Conservation (phyloP, 1,140 invertebrate species). For the Oryzaephilus surinamensis region DNA sequence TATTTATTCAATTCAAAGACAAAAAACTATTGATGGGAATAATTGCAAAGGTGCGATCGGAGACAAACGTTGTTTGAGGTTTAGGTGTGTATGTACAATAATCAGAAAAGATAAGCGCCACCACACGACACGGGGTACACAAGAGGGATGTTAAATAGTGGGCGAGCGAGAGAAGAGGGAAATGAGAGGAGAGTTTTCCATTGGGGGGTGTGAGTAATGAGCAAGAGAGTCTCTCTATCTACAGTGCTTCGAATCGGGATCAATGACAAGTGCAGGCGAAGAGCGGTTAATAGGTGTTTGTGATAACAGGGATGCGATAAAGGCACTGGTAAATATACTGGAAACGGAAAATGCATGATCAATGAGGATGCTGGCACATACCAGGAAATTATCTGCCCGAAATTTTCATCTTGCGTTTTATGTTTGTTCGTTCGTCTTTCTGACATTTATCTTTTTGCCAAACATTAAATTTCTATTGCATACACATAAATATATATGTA, state of each 20-base stretch:
- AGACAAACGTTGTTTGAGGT: no score
- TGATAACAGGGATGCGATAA: slow-evolving; percentile 36
- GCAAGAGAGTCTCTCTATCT: slow-evolving; percentile 35
- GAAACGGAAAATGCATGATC: slow-evolving; percentile 38
- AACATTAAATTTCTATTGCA: no score
- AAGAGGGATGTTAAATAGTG: slow-evolving; percentile 25
- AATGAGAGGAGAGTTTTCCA: slow-evolving; percentile 21
- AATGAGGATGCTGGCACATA: slow-evolving; percentile 33
- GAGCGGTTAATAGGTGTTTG: slow-evolving; percentile 38
- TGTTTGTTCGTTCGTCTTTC: slow-evolving; percentile 22
- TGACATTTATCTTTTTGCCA: no score
- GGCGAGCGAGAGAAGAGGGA: slow-evolving; percentile 15
- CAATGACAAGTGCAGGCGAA: slow-evolving; percentile 38
- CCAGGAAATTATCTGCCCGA: slow-evolving; percentile 33
- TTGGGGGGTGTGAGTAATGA: slow-evolving; percentile 34
- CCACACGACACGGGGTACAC: no score
- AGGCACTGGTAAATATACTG: slow-evolving; percentile 34
- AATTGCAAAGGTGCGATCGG: no score
- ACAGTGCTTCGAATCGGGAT: slow-evolving; percentile 32
- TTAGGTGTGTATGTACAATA: no score
- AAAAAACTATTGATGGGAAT: no score
- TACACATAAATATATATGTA: no score
- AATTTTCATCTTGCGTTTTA: slow-evolving; percentile 30
- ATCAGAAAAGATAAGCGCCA: slow-evolving; percentile 30
- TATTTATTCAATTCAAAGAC: no score